These are phyloP conservation scores for Mirza zaza DNA, from an alignment of 2,113 vertebrate genomes.

Conservation along the genomic window DNA sequence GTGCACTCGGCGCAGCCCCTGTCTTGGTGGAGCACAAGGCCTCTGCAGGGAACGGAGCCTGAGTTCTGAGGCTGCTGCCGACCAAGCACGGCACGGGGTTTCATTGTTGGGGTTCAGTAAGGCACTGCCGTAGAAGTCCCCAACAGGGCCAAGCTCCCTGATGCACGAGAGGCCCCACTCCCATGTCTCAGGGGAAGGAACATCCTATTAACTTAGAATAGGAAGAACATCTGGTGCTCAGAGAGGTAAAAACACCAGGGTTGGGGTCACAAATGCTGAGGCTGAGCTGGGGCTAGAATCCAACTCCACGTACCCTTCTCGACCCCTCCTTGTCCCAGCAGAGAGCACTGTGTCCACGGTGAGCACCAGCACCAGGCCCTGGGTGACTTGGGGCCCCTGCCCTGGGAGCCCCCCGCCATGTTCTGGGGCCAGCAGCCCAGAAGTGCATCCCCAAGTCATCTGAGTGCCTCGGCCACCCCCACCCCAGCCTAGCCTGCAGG, in stretches of 20 bases:
- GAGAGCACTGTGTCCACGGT: background rate
- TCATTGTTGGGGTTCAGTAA: background rate
- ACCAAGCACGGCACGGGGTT: accelerated
- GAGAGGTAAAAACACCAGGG: background rate
- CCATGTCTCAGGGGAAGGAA: background rate
- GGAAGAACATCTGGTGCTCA: background rate
- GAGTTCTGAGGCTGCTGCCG: background rate
- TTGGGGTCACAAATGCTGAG: background rate
- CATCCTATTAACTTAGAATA: background rate
- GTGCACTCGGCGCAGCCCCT: background rate
- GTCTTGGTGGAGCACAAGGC: accelerated
- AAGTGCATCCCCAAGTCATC: background rate
- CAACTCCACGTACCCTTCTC: background rate
- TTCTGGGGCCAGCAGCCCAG: background rate
- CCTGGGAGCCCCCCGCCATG: background rate
- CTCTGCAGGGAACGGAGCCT: background rate
- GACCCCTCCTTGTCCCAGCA: no score
- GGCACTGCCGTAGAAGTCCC: background rate
- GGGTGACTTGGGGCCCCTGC: background rate
- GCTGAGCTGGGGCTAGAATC: background rate
- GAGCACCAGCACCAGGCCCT: background rate
- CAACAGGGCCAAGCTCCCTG: background rate
- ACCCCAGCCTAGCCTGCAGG: background rate
- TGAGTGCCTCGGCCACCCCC: background rate
- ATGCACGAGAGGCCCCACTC: background rate